These are phyloP conservation scores for Pammene fasciana DNA, from an alignment of 2,888 invertebrate genomes.

Conservation along the genomic window DNA sequence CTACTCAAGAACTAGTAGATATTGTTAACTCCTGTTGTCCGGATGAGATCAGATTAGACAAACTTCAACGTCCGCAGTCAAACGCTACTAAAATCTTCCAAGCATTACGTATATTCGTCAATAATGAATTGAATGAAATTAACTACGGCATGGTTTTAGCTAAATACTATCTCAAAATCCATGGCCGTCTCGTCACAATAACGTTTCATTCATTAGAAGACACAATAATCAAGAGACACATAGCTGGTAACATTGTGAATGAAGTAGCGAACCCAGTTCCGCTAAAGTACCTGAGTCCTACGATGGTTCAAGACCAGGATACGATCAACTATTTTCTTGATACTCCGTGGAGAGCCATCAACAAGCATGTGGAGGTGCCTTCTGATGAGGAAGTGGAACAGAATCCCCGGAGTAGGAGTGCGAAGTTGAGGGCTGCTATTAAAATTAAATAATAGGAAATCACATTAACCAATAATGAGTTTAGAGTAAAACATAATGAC, in stretches of 20 bases:
- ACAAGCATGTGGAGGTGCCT: constrained; percentile 91
- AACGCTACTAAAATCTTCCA: constrained; percentile 96
- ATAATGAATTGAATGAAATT: constrained; percentile 97
- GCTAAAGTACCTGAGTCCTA: constrained; percentile 87
- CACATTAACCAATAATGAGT: no score
- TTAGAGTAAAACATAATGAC: no score
- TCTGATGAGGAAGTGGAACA: constrained; percentile 87
- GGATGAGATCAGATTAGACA: constrained; percentile 85
- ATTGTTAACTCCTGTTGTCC: constrained; percentile 86
- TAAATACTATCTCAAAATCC: constrained; percentile 88
- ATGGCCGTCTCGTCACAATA: constrained; percentile 91
- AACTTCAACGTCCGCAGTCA: constrained; percentile 89
- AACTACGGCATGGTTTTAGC: constrained; percentile 93
- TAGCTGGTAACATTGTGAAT: constrained; percentile 89
- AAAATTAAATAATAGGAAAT: constrained; percentile 82
- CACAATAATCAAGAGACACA: constrained; percentile 94
- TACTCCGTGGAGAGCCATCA: constrained; percentile 89
- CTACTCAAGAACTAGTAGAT: constrained; percentile 92
- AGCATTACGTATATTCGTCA: constrained; percentile 97
- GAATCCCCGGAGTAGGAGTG: constrained; percentile 95
- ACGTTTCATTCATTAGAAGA: constrained; percentile 98
- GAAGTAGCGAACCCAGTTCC: constrained; percentile 88
- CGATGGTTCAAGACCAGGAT: constrained; percentile 82
- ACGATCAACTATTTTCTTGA: constrained; percentile 85
- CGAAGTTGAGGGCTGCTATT: constrained; percentile 92